Evolutionary conservation across 2,113 vertebrate genomes (phyloP), one percentile per base, ranked within the genome.

Genomic region (Grantiella picta): DNA sequence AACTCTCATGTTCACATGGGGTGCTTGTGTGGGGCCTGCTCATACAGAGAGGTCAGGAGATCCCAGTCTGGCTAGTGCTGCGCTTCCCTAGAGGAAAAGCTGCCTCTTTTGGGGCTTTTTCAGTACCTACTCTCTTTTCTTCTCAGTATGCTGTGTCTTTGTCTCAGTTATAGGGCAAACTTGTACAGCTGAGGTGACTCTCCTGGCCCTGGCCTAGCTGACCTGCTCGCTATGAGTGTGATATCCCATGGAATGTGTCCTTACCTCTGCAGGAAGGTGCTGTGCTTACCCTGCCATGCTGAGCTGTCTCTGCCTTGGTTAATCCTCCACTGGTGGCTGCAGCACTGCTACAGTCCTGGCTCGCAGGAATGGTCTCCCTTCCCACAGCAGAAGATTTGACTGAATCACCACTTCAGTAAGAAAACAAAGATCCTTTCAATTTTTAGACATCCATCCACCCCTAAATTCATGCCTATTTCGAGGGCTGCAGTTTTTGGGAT

Each of bases 211-310:
- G 80, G 24, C 36, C 70, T 38, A 50, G 47, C 61, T 92, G 86
- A 44, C 20, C 36, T 4, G 6, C 60, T 68, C 83, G 44, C 50
- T 16, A 1, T 0, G 18, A 76, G 22, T 10, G 29, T n/a, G 28
- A 22, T 11, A 52, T 63, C 38, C 57, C 40, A 9, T 1, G 14
- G 61, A 21, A 18, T 1, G 21, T 61, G 53, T 54, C 61, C 50
- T 28, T 61, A 61, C 6, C 47, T 15, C n/a, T 29, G 3, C 10
- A 31, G 31, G 45, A 71, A 79, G 38, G 52, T 38, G 66, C 49
- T 50, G 42, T 68, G 63, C 42, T 42, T 97, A 98, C 98, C 97
- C 97, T 96, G 95, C 98, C 95, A 0, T 20, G 77, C 6, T 11
- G 86, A 31, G 44, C 19, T 15, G 59, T n/a, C 73, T 95, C 95